Base-by-base conservation (phyloP, 1,140 invertebrate genomes). In the Trichomalopsis sarcophagae region DNA sequence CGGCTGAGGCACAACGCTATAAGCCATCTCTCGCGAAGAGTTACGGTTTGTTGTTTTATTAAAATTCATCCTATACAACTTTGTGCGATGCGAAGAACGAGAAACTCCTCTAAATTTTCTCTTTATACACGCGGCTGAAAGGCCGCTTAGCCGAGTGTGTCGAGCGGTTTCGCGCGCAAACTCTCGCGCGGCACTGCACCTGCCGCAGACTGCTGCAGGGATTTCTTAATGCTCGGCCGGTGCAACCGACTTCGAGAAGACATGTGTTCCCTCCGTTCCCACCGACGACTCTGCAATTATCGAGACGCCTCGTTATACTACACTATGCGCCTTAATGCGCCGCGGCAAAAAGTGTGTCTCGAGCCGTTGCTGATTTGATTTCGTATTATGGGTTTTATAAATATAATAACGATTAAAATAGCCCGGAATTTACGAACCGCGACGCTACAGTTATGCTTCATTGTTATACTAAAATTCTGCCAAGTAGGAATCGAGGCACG, bases 231-330 rank as follows among this genome's bases (percentile, higher is more conserved):
- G 55, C 55, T 33, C 27, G 69, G 30, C 27, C 69, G 27, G 27
- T 73, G 69, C 69, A 73, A 73, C 69, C 69, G 69, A 73, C 69
- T 73, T 73, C 0, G 33, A 30, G 69, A 73, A 68, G 14, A 73
- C 69, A 73, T 30, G 33, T 73, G 30, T 73, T 73, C 69, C 69
- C 17, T 73, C 21, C 55, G 55, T 62, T 62, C 55, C 55, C 55
- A 62, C 55, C 55, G 21, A 62, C 55, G 55, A 21, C 55, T 62
- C 17, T 62, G 55, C 55, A 62, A 62, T 62, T 62, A 62, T 62
- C 11, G 13, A 55, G 50, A 55, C 50, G 50, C 50, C 14, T 55
- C 40, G 10, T 44, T 44, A 55, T 21, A 17, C 4, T 55, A 5
- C 1, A 17, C 17, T 21, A 10, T 14, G 50, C 50, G 0, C 50